Evolutionary conservation across 2,113 vertebrate species (phyloP), one percentile per base, ranked within the genome.

Genomic region (Hystrix cristata): DNA sequence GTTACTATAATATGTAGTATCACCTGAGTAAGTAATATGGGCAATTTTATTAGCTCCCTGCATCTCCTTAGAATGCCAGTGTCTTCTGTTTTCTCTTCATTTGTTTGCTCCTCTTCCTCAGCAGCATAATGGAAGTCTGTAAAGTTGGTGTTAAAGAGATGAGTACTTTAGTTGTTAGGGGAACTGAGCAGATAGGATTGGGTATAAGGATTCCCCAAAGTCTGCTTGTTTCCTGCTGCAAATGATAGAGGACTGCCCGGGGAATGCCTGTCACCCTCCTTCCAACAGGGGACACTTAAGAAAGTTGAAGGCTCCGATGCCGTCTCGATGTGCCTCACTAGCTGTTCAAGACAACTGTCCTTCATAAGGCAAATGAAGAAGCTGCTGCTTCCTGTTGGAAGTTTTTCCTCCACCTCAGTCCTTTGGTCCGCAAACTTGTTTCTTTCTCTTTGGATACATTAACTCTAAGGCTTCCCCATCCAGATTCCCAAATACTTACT

Each of bases 1-100:
- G 80, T 93, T 83, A 87, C 88, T 89, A 19, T 94, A 94, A 87
- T 69, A 94, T 89, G 78, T 57, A 87, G 29, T 71, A 51, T 85
- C 90, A 92, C 65, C 76, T 46, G 60, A 90, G 16, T 67, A 96
- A 96, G 94, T 92, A 72, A 43, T 48, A 2, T 15, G 85, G 92
- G n/a, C 34, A 7, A 10, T 96, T 97, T 94, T 72, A 82, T 93
- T 94, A 93, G 38, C 48, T 87, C 0, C 46, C n/a, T 88, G 74
- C 38, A 0, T 88, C 82, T 8, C 21, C 46, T 65, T 72, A 85
- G 21, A 27, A 67, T 60, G 59, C 27, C 18, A 29, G 43, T 62
- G 46, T 67, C 60, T 57, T 62, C 53, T 94, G 0, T 57, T 83
- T 83, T 86, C 46, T 87, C 51, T 79, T 59, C 57, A 43, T 94